Evolutionary conservation across 53 echinoderm and acorn worm species (phyloP), one percentile per base, ranked within the genome.

Genomic region (Antedon mediterranea): DNA sequence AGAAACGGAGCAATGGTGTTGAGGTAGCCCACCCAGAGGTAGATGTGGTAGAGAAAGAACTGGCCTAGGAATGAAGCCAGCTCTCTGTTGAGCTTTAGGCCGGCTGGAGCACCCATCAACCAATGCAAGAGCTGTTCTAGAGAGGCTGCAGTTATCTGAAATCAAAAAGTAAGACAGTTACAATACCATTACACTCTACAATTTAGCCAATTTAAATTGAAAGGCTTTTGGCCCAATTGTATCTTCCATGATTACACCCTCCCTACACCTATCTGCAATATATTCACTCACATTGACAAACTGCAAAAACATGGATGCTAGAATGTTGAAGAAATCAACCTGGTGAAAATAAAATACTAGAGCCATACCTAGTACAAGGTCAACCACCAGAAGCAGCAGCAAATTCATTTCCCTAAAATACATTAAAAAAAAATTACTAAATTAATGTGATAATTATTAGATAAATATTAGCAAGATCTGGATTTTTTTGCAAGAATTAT

Each of bases 21-120:
- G 0, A 97, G 83, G 70, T 97, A 97, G 26, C 92, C 91, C 0
- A 89, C 79, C 97, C 97, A 95, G 0, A 95, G 85, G 71, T 91
- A 91, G 37, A 89, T 85, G 72, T 95, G 97, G 72, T 95, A 95
- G 72, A 95, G 76, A 77, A 94, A 95, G 77, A 95, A 95, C 34
- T 91, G 87, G 32, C 97, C 97, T 41, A 95, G 82, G 86, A 95
- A 95, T 44, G 89, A 87, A 30, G 91, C 97, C n/a, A 92, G 84
- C 57, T 83, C 85, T 71, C 91, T 89, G 85, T 95, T 95, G 27
- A 95, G 83, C 44, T 95, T 95, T 5, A 95, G 84, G 29, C 97
- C 97, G 34, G 91, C 97, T 0, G 97, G 97, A 29, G 89, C 92
- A 28, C 97, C 97, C 97, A 95, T 95, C 76, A 95, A 77, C 97